A percentile compares a stretch with the other conserved stretches of the same genome.
phyloP scores from a whole-genome alignment of 2,113 vertebrate genomes.

The Elephas maximus region DNA sequence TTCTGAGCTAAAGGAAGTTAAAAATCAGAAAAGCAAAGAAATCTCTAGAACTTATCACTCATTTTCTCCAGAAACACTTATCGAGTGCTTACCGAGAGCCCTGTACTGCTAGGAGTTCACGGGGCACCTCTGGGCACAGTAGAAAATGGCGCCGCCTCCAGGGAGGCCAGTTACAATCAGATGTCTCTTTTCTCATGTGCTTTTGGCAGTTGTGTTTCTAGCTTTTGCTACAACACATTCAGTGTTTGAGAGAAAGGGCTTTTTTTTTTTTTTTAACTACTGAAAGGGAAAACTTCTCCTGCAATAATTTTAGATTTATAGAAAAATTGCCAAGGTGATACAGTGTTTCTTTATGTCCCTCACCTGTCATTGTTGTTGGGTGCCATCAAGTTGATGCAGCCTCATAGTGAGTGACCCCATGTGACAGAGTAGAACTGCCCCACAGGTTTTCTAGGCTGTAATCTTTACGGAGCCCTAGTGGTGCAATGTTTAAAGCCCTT shows the following conservation, averaged over 20 bases:
- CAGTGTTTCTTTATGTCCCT: not conserved
- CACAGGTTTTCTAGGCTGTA: not conserved
- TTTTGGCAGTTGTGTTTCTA: not conserved
- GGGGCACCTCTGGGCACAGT: not conserved
- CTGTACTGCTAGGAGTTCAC: not conserved
- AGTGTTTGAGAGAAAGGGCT: not conserved
- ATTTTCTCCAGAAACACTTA: not conserved
- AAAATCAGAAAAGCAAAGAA: not conserved
- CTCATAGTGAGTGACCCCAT: not conserved
- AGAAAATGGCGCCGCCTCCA: not conserved
- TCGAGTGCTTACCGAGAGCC: not conserved
- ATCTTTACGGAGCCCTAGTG: not conserved
- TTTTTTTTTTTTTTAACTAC: not conserved
- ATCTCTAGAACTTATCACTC: not conserved
- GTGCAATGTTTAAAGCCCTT: not conserved
- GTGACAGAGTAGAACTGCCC: not conserved
- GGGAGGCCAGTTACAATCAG: not conserved
- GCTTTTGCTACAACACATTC: not conserved
- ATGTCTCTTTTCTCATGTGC: not conserved
- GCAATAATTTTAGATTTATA: slow-evolving; percentile 6
- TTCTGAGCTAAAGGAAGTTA: not conserved
- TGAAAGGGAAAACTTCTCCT: not conserved
- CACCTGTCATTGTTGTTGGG: not conserved
- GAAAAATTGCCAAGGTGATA: not conserved
- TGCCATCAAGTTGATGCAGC: no score